phyloP scores from a whole-genome alignment of 2,113 vertebrate species.

The Xyliphius kryptos region DNA sequence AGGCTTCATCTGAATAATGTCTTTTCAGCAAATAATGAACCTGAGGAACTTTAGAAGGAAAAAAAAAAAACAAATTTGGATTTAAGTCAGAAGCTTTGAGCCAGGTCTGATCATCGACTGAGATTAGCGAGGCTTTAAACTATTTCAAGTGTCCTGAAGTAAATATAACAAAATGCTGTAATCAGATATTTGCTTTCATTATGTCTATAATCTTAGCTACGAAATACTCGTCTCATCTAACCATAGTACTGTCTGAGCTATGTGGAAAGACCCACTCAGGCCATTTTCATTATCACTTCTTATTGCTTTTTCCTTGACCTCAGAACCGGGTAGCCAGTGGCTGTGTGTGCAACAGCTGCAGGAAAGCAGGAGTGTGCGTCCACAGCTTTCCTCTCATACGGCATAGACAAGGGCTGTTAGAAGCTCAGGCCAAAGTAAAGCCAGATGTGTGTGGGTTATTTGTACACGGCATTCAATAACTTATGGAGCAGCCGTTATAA shows the following conservation, averaged over 20 bases:
- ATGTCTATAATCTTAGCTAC: not conserved
- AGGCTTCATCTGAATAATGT: not conserved
- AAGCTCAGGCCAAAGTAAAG: constrained; percentile 43
- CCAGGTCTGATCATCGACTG: not conserved
- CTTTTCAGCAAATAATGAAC: not conserved
- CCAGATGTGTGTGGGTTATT: constrained; percentile 51
- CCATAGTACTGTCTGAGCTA: not conserved
- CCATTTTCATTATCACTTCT: constrained; percentile 11
- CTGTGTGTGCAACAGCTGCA: constrained; percentile 27
- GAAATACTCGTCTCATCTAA: constrained; percentile 2
- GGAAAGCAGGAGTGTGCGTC: constrained; percentile 39
- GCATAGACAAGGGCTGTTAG: constrained; percentile 44
- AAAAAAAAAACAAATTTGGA: not conserved
- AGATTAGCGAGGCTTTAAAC: not conserved
- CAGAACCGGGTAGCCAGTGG: constrained; percentile 2
- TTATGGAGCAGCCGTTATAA: constrained; percentile 45
- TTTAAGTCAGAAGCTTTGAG: not conserved
- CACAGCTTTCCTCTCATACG: constrained; percentile 39
- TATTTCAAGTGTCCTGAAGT: not conserved
- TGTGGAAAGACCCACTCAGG: constrained; percentile 2
- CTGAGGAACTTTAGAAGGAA: not conserved
- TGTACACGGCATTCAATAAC: constrained; percentile 47
- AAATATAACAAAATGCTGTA: not conserved
- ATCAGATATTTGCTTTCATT: not conserved
- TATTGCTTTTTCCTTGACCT: constrained; percentile 20